phyloP scores from a whole-genome alignment of 2,797 vertebrate species.

The Sternarchorhynchus goeldii region DNA sequence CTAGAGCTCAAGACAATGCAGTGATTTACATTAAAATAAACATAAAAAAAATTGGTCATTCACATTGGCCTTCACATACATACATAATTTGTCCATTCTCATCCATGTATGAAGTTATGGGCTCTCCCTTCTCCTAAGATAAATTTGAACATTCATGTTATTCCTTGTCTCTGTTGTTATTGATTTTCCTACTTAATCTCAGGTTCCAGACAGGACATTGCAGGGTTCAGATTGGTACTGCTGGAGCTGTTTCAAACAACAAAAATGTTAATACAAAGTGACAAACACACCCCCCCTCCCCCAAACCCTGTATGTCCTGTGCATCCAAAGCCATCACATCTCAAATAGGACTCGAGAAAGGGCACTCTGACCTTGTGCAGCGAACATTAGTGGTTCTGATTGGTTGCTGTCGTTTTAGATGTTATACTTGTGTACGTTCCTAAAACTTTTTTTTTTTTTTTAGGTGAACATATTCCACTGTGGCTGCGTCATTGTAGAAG shows the following conservation, averaged over 20 bases:
- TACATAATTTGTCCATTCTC: too few species aligned
- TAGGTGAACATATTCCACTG: constrained; percentile 99
- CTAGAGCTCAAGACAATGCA: neutral
- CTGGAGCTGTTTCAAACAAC: neutral
- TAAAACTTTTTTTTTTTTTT: neutral
- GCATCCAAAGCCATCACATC: too few species aligned
- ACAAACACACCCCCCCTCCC: too few species aligned
- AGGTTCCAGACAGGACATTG: too few species aligned
- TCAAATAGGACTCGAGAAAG: neutral
- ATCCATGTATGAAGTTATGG: neutral
- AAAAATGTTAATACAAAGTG: too few species aligned
- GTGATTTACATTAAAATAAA: neutral
- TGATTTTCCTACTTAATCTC: too few species aligned
- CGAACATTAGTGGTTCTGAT: too few species aligned
- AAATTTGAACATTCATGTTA: too few species aligned
- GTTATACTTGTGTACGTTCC: neutral
- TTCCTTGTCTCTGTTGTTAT: too few species aligned
- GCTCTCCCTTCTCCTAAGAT: neutral
- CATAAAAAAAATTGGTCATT: neutral
- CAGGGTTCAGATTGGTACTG: neutral
- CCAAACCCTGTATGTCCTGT: too few species aligned
- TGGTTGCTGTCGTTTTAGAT: neutral
- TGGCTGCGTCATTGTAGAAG: constrained; percentile 96
- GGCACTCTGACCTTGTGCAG: too few species aligned
- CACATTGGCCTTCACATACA: neutral